Conservation (phyloP, 2,797 vertebrate species). For the Protonibea diacanthus region DNA sequence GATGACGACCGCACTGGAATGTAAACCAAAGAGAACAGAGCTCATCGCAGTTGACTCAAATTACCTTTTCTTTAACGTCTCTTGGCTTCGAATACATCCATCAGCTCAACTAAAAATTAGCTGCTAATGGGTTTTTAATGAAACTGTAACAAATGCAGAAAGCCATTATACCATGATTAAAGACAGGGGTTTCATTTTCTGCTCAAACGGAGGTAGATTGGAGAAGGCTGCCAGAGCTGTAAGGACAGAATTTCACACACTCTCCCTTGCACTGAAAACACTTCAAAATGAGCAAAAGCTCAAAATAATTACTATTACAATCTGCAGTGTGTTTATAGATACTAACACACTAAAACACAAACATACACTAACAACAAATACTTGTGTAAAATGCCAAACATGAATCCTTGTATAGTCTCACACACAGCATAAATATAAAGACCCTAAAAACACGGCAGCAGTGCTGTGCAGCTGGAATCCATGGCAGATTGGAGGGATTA, state of each 20-base stretch:
- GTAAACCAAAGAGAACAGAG: conserved; percentile 59
- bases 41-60: conserved; percentile 71
- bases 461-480: conserved; percentile 75
- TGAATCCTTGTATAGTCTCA: conserved; percentile 8
- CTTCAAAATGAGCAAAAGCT: conserved; percentile 6
- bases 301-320: not conserved
- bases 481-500: conserved; percentile 78
- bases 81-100: conserved; percentile 68
- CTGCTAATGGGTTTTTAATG: conserved; percentile 83
- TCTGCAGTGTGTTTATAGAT: conserved; percentile 13
- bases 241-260: conserved; percentile 42
- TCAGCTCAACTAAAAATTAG: conserved; percentile 76
- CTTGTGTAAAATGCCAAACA: conserved; percentile 10
- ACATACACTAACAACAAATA: conserved; percentile 11
- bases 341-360: conserved; percentile 6
- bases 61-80: conserved; percentile 68
- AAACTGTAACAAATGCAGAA: conserved; percentile 82
- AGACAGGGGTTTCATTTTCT: conserved; percentile 70
- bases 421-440: conserved; percentile 40
- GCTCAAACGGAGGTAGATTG: conserved; percentile 42
- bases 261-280: conserved; percentile 2
- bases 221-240: conserved; percentile 23
- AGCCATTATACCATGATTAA: conserved; percentile 81
- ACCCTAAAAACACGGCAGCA: conserved; percentile 43
- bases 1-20: conserved; percentile 64